Percentiles rank a stretch among this genome's conserved stretches.
Conservation (phyloP, 2,888 invertebrate genomes). For the Catocala nupta region DNA sequence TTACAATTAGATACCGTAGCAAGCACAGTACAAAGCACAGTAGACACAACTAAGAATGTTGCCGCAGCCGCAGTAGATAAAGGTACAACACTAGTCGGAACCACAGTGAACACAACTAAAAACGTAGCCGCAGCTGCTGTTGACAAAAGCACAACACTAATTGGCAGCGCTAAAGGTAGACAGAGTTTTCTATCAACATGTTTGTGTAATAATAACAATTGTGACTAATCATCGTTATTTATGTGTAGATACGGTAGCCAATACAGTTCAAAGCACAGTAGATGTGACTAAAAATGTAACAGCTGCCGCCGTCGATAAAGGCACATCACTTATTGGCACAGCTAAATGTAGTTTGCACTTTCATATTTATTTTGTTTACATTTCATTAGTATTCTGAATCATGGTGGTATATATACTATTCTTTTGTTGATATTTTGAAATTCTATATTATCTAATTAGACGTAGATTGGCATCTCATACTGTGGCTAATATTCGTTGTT, state of each 20-base stretch:
- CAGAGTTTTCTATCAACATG: neutral
- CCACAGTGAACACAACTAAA: slow-evolving; percentile 43
- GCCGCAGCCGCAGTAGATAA: slow-evolving; percentile 33
- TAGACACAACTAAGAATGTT: slow-evolving; percentile 44
- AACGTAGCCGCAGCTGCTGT: slow-evolving; percentile 33
- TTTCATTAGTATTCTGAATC: too few species aligned
- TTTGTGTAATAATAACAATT: neutral
- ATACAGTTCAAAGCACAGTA: slow-evolving; percentile 37
- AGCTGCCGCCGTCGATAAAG: slow-evolving; percentile 34
- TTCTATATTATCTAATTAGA: too few species aligned
- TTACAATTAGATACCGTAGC: slow-evolving; percentile 54
- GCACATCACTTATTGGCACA: slow-evolving; percentile 26
- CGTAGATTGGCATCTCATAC: too few species aligned
- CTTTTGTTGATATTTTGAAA: too few species aligned
- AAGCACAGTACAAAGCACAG: slow-evolving; percentile 53
- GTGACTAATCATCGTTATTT: slow-evolving; percentile 8
- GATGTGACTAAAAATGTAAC: slow-evolving; percentile 47
- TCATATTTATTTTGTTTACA: neutral
- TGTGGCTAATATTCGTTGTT: too few species aligned
- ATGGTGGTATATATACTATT: too few species aligned
- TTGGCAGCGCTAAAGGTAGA: slow-evolving; percentile 54
- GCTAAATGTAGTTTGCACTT: slow-evolving; percentile 38
- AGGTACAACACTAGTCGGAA: slow-evolving; percentile 30
- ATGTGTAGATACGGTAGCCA: slow-evolving; percentile 34
- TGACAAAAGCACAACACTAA: slow-evolving; percentile 26